Conservation (phyloP, 2,888 invertebrate species). For the Aporophyla lueneburgensis region DNA sequence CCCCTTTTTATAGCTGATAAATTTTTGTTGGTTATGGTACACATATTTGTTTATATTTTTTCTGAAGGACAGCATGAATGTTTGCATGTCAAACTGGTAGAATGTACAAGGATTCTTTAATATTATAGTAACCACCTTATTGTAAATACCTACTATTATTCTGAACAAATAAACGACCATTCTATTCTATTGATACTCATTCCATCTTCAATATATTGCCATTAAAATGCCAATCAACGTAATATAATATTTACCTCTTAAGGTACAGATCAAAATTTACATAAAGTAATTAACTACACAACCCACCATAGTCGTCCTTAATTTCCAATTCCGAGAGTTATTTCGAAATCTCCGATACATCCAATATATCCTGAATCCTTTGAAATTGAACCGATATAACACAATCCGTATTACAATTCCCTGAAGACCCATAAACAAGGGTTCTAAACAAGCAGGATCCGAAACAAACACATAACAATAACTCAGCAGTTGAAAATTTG, state of each 20-base stretch:
- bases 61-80: no score
- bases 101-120: no score
- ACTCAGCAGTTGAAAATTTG: constrained; percentile 14
- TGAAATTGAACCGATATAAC: constrained; percentile 37
- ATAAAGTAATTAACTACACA: constrained; percentile 30
- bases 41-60: no score
- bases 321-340: constrained; percentile 23
- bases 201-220: no score
- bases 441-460: constrained; percentile 28
- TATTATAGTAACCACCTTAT: no score
- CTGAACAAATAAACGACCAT: no score
- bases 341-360: constrained; percentile 24
- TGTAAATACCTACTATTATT: no score
- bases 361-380: constrained; percentile 27
- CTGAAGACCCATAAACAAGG: constrained; percentile 37
- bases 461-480: constrained; percentile 37
- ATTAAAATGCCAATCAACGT: not conserved
- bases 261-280: not conserved
- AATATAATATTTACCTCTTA: not conserved
- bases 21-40: no score
- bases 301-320: not conserved
- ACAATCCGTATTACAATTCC: constrained; percentile 42
- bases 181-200: no score
- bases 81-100: no score
- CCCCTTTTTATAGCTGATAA: no score